A percentile compares a stretch with the other conserved stretches of the same genome.
phyloP scores from a whole-genome alignment of 2,888 invertebrate species.

The Microplitis manilae region DNA sequence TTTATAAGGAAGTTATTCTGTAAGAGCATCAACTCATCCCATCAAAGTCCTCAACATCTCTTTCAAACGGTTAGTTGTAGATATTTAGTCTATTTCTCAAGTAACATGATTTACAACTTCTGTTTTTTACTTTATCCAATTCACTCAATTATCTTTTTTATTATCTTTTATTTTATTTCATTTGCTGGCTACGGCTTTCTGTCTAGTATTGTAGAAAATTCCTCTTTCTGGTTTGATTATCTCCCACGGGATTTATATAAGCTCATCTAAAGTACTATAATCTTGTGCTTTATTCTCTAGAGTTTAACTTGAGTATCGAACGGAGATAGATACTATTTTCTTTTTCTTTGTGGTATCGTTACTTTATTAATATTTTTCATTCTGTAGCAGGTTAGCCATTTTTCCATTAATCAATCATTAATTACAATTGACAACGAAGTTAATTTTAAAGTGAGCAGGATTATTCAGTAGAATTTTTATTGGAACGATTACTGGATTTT shows the following conservation, averaged over 20 bases:
- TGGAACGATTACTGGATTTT: too few species aligned
- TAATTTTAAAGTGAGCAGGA: too few species aligned
- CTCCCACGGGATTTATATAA: not conserved
- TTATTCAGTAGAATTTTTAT: too few species aligned
- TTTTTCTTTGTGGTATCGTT: not conserved
- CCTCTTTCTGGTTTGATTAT: not conserved
- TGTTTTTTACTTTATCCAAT: not conserved
- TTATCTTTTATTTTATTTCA: not conserved
- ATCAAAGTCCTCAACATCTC: not conserved
- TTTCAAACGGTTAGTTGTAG: not conserved
- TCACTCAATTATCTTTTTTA: not conserved
- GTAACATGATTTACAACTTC: not conserved
- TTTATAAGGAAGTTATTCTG: too few species aligned
- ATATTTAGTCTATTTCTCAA: not conserved
- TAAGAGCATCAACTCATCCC: too few species aligned
- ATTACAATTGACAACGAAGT: too few species aligned
- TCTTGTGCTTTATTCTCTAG: not conserved
- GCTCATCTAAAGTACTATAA: not conserved
- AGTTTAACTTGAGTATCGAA: not conserved
- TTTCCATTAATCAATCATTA: too few species aligned
- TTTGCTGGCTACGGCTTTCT: not conserved
- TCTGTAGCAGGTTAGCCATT: too few species aligned
- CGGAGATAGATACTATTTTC: not conserved
- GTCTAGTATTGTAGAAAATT: not conserved
- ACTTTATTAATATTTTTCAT: not conserved